phyloP scores from a whole-genome alignment of 1,140 invertebrate species.

The Drosophila burlai region DNA sequence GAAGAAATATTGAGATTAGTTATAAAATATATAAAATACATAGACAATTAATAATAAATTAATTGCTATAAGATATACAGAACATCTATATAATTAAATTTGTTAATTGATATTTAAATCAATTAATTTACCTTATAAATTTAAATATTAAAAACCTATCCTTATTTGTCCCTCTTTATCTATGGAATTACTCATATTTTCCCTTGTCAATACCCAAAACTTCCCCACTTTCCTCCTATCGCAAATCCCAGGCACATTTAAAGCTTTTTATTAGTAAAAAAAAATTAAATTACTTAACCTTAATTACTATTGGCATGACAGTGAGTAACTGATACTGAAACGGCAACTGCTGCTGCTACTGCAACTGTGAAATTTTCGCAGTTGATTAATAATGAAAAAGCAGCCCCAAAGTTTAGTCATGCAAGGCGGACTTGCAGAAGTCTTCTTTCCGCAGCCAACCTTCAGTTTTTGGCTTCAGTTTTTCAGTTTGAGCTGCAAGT shows the following conservation, averaged over 20 bases:
- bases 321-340: conserved; percentile 54
- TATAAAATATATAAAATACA: neutral
- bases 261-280: conserved; percentile 2
- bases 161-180: neutral
- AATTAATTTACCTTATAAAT: neutral
- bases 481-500: conserved; percentile 8
- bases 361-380: conserved; percentile 45
- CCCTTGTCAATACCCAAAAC: neutral
- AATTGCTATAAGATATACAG: no score
- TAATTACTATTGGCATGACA: conserved; percentile 68
- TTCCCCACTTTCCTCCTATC: neutral
- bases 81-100: neutral
- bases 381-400: conserved; percentile 56
- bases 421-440: conserved; percentile 39
- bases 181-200: neutral
- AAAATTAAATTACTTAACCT: conserved; percentile 68
- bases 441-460: conserved; percentile 28
- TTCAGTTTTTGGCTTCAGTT: conserved; percentile 29
- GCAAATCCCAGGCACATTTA: conserved; percentile 2
- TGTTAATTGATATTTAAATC: neutral
- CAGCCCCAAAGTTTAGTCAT: conserved; percentile 43
- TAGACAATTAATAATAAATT: no score
- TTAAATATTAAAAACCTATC: neutral
- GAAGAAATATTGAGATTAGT: neutral
- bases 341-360: conserved; percentile 46